phyloP scores from a whole-genome alignment of 2,113 vertebrate genomes.

The Amazona guildingii region DNA sequence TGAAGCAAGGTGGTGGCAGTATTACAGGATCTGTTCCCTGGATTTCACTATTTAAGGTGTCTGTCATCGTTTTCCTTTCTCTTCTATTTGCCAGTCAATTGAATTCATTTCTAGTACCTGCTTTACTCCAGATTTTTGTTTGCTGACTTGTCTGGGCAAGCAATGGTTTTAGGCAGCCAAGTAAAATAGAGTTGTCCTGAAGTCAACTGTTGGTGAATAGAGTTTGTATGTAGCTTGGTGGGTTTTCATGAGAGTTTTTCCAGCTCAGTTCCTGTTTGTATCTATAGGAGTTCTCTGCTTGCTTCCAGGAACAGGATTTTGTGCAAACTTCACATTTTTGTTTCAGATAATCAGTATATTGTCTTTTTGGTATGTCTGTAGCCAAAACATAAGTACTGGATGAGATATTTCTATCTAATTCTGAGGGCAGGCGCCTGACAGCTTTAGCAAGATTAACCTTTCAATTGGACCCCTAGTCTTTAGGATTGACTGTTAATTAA shows the following conservation, averaged over 20 bases:
- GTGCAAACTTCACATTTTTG: neutral
- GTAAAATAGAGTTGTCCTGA: slow-evolving; percentile 48
- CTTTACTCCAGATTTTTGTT: slow-evolving; percentile 17
- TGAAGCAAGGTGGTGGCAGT: neutral
- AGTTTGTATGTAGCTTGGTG: slow-evolving; percentile 26
- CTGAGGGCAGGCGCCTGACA: neutral
- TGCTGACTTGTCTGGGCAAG: neutral
- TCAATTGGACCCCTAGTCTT: neutral
- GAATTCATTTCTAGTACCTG: neutral
- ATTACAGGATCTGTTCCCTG: neutral
- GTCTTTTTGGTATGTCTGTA: neutral
- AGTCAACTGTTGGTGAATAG: slow-evolving; percentile 22
- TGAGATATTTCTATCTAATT: neutral
- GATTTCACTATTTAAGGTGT: neutral
- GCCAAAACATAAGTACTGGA: neutral
- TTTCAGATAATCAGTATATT: slow-evolving; percentile 20
- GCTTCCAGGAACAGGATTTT: slow-evolving; percentile 33
- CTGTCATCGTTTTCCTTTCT: neutral
- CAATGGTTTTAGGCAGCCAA: slow-evolving; percentile 38
- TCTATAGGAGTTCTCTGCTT: neutral
- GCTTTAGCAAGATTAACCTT: neutral
- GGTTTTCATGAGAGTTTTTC: slow-evolving; percentile 7
- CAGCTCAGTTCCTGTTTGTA: slow-evolving; percentile 30
- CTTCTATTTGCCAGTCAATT: neutral
- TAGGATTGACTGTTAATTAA: neutral